Evolutionary conservation across 2,113 vertebrate genomes (phyloP), one percentile per base, ranked within the genome.

Genomic region (Nipponia nippon): DNA sequence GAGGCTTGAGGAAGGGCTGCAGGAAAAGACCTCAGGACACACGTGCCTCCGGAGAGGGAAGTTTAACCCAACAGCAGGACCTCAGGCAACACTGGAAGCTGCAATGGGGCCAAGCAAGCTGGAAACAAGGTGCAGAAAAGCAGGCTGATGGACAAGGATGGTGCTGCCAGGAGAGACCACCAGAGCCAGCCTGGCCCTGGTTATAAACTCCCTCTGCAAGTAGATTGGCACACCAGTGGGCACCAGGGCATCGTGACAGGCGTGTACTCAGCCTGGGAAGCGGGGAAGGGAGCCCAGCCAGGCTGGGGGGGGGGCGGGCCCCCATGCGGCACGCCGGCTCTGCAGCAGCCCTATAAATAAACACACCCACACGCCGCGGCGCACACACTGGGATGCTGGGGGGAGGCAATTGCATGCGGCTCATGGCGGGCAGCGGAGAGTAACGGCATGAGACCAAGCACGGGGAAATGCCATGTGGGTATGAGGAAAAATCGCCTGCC

Each of bases 231-330:
- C 6, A 5, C n/a, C n/a, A 10, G 32, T 0, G 0, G 50, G 65
- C 40, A n/a, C 25, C 0, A 0, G 55, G 42, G 13, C 30, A 29
- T 1, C 0, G 0, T 0, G 0, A 42, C 56, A 36, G 25, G 1
- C 3, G 0, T 14, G 0, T 18, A 53, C 25, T 17, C 44, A 3
- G 55, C 47, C 78, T 46, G 73, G 59, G 63, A 34, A 30, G 59
- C 2, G 0, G n/a, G 26, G 29, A 49, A 47, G 26, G 55, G 50
- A 82, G 40, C 69, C 16, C 73, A 11, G 73, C 22, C 13, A 2
- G 56, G 40, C 27, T 77, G 62, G 69, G 82, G 82, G 75, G 40
- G 38, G 15, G 20, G 59, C 4, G 0, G 55, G 42, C 72, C 71
- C 56, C 44, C 58, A 11, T 25, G 9, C 49, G 5, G 36, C 42